phyloP scores from a whole-genome alignment of 2,888 invertebrate genomes.

The Acholoe squamosa region DNA sequence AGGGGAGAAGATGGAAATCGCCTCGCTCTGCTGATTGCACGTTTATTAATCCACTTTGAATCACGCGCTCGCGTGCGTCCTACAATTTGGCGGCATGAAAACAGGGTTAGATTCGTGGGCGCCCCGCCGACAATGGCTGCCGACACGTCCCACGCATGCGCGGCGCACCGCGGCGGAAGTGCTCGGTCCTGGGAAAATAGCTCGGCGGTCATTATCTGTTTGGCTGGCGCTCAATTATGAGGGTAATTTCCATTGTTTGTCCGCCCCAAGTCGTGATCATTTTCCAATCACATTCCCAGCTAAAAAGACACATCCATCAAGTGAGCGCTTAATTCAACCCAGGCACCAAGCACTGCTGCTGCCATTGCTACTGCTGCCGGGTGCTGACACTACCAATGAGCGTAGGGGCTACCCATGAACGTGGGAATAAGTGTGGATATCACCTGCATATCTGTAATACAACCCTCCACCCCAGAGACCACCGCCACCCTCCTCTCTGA shows the following conservation, averaged over 20 bases:
- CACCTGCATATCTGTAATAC: neutral
- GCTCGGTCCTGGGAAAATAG: slow-evolving; percentile 54
- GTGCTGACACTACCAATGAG: no score
- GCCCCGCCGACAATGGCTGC: neutral
- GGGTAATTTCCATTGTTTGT: slow-evolving; percentile 62
- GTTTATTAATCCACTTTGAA: slow-evolving; percentile 56
- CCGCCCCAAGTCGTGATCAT: slow-evolving; percentile 34
- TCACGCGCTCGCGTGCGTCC: slow-evolving; percentile 59
- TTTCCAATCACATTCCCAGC: slow-evolving; percentile 51
- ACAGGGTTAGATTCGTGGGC: slow-evolving; percentile 8
- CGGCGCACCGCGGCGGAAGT: neutral
- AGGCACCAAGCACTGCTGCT: neutral
- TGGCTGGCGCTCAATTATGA: slow-evolving; percentile 61
- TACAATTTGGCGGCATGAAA: slow-evolving; percentile 53
- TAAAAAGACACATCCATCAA: slow-evolving; percentile 43
- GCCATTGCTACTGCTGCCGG: neutral
- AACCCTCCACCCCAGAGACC: neutral
- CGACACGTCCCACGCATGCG: slow-evolving; percentile 34
- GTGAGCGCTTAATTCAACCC: slow-evolving; percentile 19
- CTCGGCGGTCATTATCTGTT: slow-evolving; percentile 55
- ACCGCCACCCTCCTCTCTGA: neutral
- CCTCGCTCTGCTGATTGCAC: neutral
- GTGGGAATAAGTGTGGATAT: slow-evolving; percentile 43
- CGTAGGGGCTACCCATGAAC: neutral
- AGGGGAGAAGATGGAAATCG: slow-evolving; percentile 53